Evolutionary conservation across 2,888 invertebrate genomes (phyloP).

Genomic region (Neoaliturus tenellus): DNA sequence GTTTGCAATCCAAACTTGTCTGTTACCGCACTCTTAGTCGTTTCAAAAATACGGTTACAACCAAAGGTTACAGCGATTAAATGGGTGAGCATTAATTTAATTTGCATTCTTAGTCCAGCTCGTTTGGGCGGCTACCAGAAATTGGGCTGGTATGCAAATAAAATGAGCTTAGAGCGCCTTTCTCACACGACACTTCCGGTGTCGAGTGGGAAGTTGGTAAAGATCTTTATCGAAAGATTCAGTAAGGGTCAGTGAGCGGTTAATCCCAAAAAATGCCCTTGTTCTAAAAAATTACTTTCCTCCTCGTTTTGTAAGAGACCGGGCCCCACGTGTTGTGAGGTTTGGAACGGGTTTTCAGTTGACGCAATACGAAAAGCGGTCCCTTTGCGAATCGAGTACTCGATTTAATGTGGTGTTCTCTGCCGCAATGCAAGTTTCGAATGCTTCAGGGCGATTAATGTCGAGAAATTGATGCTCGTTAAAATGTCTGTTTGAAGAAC

Average conservation of each 20-base stretch:
- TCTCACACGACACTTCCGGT: neutral
- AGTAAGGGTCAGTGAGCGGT: neutral
- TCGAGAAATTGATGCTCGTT: neutral
- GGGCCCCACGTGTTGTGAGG: neutral
- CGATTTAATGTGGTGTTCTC: neutral
- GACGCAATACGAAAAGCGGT: constrained; percentile 9
- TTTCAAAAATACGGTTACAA: neutral
- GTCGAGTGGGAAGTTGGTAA: neutral
- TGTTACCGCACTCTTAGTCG: neutral
- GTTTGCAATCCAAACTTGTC: neutral
- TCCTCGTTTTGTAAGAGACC: constrained; percentile 19
- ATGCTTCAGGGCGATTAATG: neutral
- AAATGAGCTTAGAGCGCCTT: neutral
- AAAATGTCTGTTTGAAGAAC: neutral
- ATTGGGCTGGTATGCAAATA: constrained; percentile 9
- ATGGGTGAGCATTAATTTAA: constrained; percentile 5
- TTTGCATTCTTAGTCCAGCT: constrained; percentile 1
- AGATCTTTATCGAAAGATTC: neutral
- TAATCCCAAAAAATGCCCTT: constrained; percentile 16
- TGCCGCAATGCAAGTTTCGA: neutral
- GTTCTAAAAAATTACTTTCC: constrained; percentile 26
- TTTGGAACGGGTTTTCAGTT: constrained; percentile 9
- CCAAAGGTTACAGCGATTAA: neutral
- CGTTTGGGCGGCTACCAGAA: neutral
- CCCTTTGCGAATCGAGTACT: neutral